Conservation (phyloP, 2,113 vertebrate genomes). For the Eublepharis macularius region DNA sequence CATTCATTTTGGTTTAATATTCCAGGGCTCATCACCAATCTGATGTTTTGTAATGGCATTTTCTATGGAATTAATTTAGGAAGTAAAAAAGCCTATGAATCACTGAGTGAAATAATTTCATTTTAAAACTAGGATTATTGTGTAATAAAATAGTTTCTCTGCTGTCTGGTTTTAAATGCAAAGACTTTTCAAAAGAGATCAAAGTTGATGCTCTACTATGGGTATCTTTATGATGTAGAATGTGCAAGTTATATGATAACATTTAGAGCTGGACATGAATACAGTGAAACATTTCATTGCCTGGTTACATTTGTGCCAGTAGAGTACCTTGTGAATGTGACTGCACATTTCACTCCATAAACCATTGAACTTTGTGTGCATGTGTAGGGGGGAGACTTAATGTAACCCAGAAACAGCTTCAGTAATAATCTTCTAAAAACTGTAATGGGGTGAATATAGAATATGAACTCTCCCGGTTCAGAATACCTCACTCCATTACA, state of each 20-base stretch:
- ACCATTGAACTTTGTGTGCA: not conserved
- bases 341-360: not conserved
- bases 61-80: not conserved
- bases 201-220: not conserved
- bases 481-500: no score
- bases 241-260: slow-evolving; percentile 4
- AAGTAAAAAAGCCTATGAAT: not conserved
- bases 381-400: not conserved
- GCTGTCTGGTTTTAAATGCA: slow-evolving; percentile 23
- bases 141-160: not conserved
- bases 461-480: no score
- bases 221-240: not conserved
- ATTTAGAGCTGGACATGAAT: not conserved
- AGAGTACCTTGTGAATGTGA: not conserved
- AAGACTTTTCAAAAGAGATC: slow-evolving; percentile 15
- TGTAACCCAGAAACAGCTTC: not conserved
- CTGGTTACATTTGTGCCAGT: not conserved
- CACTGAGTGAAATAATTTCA: slow-evolving; percentile 31
- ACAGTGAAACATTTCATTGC: not conserved
- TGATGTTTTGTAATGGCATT: not conserved
- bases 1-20: slow-evolving; percentile 35
- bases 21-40: slow-evolving; percentile 21
- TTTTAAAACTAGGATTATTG: slow-evolving; percentile 15
- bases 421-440: not conserved
- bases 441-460: not conserved